Conservation (phyloP, 2,888 invertebrate genomes). For the Saturnia pavonia region DNA sequence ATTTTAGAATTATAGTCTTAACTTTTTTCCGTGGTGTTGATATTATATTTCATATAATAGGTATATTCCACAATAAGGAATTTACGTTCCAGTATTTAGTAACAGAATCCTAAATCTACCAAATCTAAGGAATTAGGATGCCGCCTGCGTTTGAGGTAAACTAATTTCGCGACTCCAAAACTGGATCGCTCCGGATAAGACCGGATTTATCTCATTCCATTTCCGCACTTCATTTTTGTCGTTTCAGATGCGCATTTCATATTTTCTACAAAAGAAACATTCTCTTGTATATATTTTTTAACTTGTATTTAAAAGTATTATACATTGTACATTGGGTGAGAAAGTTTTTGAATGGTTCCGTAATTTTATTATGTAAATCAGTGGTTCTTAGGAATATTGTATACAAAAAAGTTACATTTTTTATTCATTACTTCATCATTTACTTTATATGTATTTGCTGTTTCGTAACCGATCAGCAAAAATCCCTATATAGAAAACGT, state of each 20-base stretch:
- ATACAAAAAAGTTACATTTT: too few species aligned
- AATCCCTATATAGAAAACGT: too few species aligned
- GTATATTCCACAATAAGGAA: slow-evolving; percentile 1
- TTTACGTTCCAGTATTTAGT: background rate
- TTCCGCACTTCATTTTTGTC: slow-evolving; percentile 24
- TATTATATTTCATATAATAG: background rate
- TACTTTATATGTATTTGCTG: too few species aligned
- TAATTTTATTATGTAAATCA: background rate
- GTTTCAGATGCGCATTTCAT: slow-evolving; percentile 24
- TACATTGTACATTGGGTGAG: background rate
- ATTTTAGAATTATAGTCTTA: too few species aligned
- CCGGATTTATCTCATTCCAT: slow-evolving; percentile 35
- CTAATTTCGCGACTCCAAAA: slow-evolving; percentile 45
- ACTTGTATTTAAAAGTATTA: background rate
- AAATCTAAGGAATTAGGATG: slow-evolving; percentile 28
- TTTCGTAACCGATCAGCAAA: too few species aligned
- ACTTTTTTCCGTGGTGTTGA: too few species aligned
- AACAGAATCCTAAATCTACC: background rate
- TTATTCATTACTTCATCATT: too few species aligned
- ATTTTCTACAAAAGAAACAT: background rate
- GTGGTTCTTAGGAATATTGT: background rate
- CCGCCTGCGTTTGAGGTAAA: slow-evolving; percentile 33
- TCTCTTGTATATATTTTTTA: background rate
- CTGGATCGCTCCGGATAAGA: slow-evolving; percentile 31
- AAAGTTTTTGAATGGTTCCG: background rate